Evolutionary conservation across 2,888 invertebrate species (phyloP), one percentile per base, ranked within the genome.

Genomic region (Polydrusus cervinus): DNA sequence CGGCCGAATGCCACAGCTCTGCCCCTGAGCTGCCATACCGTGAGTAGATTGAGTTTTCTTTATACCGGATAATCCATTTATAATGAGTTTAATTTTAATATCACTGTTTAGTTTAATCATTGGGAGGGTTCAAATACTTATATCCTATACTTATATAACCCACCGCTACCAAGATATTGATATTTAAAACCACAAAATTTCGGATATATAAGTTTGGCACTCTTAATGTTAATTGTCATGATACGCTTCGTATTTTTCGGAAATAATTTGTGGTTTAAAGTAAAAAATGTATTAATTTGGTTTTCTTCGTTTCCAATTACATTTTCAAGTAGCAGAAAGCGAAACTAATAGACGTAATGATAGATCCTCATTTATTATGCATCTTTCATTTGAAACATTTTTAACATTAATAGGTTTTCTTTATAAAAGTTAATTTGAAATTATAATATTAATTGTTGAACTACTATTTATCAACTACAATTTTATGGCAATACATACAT

Each of bases 361-460:
- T 30, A 3, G n/a, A 53, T 53, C n/a, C 5, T 34, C 10, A 34
- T 53, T 53, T n/a, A 9, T 30, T 9, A n/a, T 11, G 5, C 10
- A 43, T 11, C 20, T 30, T 25, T 51, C 8, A 10, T 7, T 11
- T 51, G 25, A 20, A 8, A 1, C 13, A 53, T 20, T 30, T 53
- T n/a, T 25, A 51, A 20, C 20, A 51, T 53, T n/a, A 30, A 25
- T 30, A 7, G 1, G 30, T 7, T 53, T 53, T 53, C 53, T n/a
- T 53, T 30, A 11, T 20, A 53, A 53, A 53, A 25, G n/a, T n/a
- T 30, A n/a, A 53, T 53, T 53, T 25, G 25, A 7, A n/a, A 53
- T 53, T 53, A 30, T 13, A 30, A 25, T n/a, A 1, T 30, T 53
- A 53, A 30, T 53, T 30, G n/a, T 53, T 30, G 20, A 51, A 13